Percentiles rank a stretch among this genome's conserved stretches.
These are phyloP conservation scores for Onychomys leucogaster DNA, from an alignment of 2,797 vertebrate species.

Conservation along the genomic window DNA sequence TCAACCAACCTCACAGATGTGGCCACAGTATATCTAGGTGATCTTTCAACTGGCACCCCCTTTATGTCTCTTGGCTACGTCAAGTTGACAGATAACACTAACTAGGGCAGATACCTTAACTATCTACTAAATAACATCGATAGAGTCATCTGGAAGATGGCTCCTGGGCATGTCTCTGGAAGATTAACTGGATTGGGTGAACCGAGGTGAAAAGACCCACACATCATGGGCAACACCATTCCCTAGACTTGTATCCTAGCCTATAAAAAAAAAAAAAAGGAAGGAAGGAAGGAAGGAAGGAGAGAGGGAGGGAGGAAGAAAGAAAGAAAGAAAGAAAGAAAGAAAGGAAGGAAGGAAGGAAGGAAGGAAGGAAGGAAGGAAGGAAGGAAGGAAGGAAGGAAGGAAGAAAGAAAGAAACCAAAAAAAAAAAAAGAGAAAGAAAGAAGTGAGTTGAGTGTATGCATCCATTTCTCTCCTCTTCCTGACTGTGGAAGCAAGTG, in stretches of 20 bases:
- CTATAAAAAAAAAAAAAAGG: background rate
- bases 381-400: no score
- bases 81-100: no score
- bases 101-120: background rate
- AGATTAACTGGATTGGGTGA: background rate
- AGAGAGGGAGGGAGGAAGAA: no score
- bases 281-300: no score
- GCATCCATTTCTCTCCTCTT: background rate
- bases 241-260: background rate
- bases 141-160: background rate
- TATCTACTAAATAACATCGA: no score
- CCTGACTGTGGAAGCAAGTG: background rate
- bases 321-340: no score
- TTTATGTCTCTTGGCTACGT: background rate
- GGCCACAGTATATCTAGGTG: background rate
- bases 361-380: no score
- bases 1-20: background rate
- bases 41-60: background rate
- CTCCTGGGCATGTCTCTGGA: background rate
- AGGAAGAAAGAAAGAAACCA: no score
- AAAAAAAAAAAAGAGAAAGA: no score
- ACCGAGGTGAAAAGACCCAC: background rate
- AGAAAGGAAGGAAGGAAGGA: no score
- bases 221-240: background rate
- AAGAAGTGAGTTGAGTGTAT: background rate